phyloP scores from a whole-genome alignment of 2,797 vertebrate species.

The Myotis vivesi region DNA sequence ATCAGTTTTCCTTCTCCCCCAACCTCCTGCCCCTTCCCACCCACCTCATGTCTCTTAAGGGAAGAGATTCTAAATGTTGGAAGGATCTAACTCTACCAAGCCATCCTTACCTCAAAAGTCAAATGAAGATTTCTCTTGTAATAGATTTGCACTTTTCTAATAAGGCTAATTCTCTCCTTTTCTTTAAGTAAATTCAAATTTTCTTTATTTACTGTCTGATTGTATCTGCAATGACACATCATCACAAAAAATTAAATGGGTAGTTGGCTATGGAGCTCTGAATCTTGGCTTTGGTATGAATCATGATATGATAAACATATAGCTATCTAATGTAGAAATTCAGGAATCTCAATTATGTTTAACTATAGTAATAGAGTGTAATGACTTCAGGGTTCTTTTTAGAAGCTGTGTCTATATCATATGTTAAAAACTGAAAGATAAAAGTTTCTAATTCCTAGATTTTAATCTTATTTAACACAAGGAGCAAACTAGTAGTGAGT shows the following conservation, averaged over 20 bases:
- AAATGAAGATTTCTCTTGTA: background rate
- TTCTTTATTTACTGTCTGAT: no score
- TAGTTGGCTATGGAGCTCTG: background rate
- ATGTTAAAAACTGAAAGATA: background rate
- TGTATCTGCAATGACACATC: background rate
- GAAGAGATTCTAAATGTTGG: background rate
- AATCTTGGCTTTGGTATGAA: background rate
- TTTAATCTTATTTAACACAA: slow-evolving; percentile 34
- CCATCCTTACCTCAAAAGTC: slow-evolving; percentile 13
- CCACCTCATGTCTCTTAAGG: background rate
- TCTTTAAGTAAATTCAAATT: no score
- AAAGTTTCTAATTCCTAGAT: background rate
- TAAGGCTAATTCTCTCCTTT: background rate
- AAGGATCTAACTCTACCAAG: background rate
- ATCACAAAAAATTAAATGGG: background rate
- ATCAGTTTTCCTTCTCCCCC: background rate
- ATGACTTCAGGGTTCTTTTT: background rate
- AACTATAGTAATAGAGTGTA: background rate
- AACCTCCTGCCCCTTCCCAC: no score
- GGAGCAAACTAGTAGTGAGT: background rate
- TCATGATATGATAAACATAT: background rate
- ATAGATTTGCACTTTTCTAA: slow-evolving; percentile 2
- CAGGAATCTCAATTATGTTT: background rate
- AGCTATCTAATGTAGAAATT: background rate
- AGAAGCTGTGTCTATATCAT: background rate